Evolutionary conservation across 2,797 vertebrate species (phyloP).

Genomic region (Myripristis jacobus): DNA sequence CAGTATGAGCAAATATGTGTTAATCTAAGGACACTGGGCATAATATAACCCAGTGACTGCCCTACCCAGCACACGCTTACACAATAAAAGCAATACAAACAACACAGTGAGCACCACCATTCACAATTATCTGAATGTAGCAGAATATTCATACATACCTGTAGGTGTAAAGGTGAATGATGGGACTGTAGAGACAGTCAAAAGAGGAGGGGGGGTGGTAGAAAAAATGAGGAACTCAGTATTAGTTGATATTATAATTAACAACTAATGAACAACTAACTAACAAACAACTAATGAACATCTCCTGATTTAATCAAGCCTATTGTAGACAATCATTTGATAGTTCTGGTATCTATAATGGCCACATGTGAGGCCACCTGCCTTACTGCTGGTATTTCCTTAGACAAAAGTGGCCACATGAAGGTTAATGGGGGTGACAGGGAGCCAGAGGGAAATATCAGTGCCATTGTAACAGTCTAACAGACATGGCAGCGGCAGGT

Average conservation of each 20-base stretch:
- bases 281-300: too few relatives aligned
- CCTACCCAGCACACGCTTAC: neutral
- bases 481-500: conserved; percentile 62
- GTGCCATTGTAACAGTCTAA: conserved; percentile 50
- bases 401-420: conserved; percentile 60
- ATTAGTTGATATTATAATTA: neutral
- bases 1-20: neutral
- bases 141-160: conserved; percentile 82
- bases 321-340: neutral
- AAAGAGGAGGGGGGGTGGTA: neutral
- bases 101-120: neutral
- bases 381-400: conserved; percentile 26
- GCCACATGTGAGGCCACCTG: conserved; percentile 30
- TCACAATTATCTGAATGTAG: neutral
- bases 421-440: conserved; percentile 73
- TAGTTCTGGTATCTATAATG: conserved; percentile 18
- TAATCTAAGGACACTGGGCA: neutral
- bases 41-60: too few relatives aligned
- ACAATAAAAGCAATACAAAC: neutral
- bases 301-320: neutral
- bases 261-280: neutral
- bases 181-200: conserved; percentile 86
- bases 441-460: conserved; percentile 52
- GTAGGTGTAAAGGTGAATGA: conserved; percentile 98
- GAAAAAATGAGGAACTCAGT: conserved; percentile 7